phyloP scores from a whole-genome alignment of 2,113 vertebrate species.

The Amphilophus citrinellus region DNA sequence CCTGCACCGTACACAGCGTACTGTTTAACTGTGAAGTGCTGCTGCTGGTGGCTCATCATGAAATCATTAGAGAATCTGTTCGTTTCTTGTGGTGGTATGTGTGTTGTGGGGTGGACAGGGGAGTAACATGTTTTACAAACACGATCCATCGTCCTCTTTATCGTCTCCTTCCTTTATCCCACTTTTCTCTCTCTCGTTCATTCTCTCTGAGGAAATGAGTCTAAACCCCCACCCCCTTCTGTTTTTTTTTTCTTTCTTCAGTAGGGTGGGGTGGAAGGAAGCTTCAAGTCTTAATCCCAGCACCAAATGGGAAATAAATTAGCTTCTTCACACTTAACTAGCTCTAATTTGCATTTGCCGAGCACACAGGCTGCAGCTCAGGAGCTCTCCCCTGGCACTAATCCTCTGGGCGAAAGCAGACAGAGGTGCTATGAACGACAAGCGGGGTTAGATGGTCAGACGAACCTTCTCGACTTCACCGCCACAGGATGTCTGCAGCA shows the following conservation, averaged over 20 bases:
- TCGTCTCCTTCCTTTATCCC: conserved; percentile 12
- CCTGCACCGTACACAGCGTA: neutral
- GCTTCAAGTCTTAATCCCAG: conserved; percentile 87
- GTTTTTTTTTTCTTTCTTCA: conserved; percentile 53
- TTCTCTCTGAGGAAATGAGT: conserved; percentile 57
- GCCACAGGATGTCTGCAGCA: conserved; percentile 6
- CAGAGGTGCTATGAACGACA: conserved; percentile 57
- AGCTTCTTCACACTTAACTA: conserved; percentile 91
- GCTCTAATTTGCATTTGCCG: conserved; percentile 85
- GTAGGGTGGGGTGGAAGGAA: conserved; percentile 71
- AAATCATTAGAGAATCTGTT: neutral
- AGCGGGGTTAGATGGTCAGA: conserved; percentile 32
- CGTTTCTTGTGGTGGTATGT: neutral
- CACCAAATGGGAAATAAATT: conserved; percentile 90
- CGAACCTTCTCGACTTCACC: conserved; percentile 49
- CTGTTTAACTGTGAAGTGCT: neutral
- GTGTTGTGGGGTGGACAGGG: neutral
- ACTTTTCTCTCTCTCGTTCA: conserved; percentile 41
- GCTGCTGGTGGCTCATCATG: neutral
- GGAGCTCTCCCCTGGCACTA: conserved; percentile 79
- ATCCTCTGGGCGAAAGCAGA: conserved; percentile 78
- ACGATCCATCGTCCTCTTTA: conserved; percentile 20
- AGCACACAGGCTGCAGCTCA: conserved; percentile 72
- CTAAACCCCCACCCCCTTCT: conserved; percentile 24
- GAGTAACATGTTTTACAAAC: conserved; percentile 17